Base-by-base conservation (phyloP, 2,888 invertebrate genomes). In the Ornithoptera priamus region DNA sequence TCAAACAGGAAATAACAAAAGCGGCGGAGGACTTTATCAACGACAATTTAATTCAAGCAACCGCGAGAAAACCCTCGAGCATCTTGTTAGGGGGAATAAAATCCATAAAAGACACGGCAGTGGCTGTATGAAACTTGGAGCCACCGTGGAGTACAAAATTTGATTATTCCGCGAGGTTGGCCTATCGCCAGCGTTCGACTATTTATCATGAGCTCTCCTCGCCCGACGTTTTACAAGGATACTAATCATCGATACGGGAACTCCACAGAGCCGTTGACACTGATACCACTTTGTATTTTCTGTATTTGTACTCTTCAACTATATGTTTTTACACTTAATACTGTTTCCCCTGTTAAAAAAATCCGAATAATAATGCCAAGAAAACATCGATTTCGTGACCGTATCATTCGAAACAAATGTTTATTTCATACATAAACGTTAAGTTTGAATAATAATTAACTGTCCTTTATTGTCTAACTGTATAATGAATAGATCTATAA, bases 91-190 rank as follows among this genome's bases (percentile, higher is more conserved):
- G 90, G 90, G 88, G 87, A 87, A 86, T 85, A 85, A 88, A 87
- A 89, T 89, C 90, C 90, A 92, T 92, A 92, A 92, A 91, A 88
- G 88, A 88, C 90, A 88, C 86, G 86, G 82, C 82, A 84, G 85
- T 81, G 77, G 82, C 79, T 84, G 81, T 77, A 81, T 81, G 85
- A 85, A 81, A 81, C 74, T 72, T 62, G 77, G 78, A 81, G 81
- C 77, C 78, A 89, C 80, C 84, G 88, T 85, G 79, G 85, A 86
- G 87, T 82, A 86, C 84, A 80, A 88, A 89, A 92, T 92, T 91
- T 90, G 90, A 92, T 92, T 92, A 92, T 92, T 91, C 90, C 90
- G 85, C 90, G 88, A 90, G 88, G 90, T 89, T 91, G 91, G 92
- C 90, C 91, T 91, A 91, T 89, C 90, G 90, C 91, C 91, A 90